Percentiles rank a stretch among this genome's conserved stretches.
These are phyloP conservation scores for Vidua chalybeata DNA, from an alignment of 2,113 vertebrate genomes.

Conservation along the genomic window DNA sequence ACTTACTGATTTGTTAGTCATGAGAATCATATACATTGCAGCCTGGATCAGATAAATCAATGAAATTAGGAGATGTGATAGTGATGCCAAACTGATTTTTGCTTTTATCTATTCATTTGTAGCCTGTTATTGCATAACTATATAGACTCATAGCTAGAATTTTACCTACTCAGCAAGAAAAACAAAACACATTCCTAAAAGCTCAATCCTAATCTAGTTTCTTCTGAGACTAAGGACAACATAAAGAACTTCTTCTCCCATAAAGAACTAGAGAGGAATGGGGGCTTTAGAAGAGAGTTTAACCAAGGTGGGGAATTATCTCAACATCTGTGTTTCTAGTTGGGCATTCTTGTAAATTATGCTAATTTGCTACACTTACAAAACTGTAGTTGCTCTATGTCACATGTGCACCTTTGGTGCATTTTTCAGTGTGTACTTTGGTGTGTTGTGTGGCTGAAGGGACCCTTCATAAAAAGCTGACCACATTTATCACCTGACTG, in stretches of 20 bases:
- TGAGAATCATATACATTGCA: not conserved
- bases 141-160: not conserved
- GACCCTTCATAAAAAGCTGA: not conserved
- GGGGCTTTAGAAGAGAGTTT: accelerated
- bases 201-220: not conserved
- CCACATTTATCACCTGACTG: not conserved
- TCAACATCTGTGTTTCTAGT: not conserved
- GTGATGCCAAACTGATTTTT: not conserved
- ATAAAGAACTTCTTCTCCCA: not conserved
- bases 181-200: not conserved
- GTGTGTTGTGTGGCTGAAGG: not conserved
- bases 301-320: not conserved
- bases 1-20: not conserved
- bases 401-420: accelerated
- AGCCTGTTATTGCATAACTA: not conserved
- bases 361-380: not conserved
- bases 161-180: not conserved
- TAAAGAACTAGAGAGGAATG: not conserved
- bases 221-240: not conserved
- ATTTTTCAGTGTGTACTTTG: accelerated
- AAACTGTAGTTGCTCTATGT: not conserved
- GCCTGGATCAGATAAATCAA: not conserved
- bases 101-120: not conserved
- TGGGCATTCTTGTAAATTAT: not conserved
- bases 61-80: not conserved